Base-by-base conservation (phyloP, 2,113 vertebrate genomes). In the Lycaon pictus region DNA sequence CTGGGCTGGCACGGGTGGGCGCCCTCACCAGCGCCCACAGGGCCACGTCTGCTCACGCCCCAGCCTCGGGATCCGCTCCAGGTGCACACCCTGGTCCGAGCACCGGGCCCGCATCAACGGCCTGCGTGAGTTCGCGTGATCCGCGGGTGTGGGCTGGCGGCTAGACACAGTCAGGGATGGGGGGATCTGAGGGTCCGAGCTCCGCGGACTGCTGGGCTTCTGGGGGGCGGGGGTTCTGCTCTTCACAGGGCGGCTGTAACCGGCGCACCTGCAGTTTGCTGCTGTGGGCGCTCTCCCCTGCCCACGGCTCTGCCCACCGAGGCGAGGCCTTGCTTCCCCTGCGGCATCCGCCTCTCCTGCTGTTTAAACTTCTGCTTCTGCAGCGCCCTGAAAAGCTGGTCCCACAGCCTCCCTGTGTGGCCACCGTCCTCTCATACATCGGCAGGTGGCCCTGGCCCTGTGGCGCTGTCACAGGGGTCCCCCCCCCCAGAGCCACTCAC, bases 101-200 rank as follows among this genome's bases (percentile, higher is more conserved):
- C 71, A 79, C 43, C 4, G 4, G 22, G 62, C 37, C 4, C 8
- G 58, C 35, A 56, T 35, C 53, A 37, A 29, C 16, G 58, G 74
- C 16, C 29, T 25, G 48, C 19, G 22, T 88, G 72, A 91, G 55
- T 87, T n/a, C 84, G 69, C 48, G 53, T 16, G 25, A 48, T 53
- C 60, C 77, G 60, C 82, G 51, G 56, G 79, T 95, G 94, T 80
- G 19, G 43, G 72, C 93, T 96, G 94, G 93, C 27, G 48, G 53
- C 77, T 20, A 56, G 86, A 93, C 69, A 76, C 6, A 93, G 88
- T 43, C 55, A 69, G 86, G 72, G 88, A 62, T 76, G 88, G 29
- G 2, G 12, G 22, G 20, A 1, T 55, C 79, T 48, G 95, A 87
- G 88, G 51, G 71, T 2, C 1, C 7, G 77, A 95, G 88, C 69